These are phyloP conservation scores for Entelurus aequoreus DNA, from an alignment of 2,113 vertebrate species.

Conservation along the genomic window DNA sequence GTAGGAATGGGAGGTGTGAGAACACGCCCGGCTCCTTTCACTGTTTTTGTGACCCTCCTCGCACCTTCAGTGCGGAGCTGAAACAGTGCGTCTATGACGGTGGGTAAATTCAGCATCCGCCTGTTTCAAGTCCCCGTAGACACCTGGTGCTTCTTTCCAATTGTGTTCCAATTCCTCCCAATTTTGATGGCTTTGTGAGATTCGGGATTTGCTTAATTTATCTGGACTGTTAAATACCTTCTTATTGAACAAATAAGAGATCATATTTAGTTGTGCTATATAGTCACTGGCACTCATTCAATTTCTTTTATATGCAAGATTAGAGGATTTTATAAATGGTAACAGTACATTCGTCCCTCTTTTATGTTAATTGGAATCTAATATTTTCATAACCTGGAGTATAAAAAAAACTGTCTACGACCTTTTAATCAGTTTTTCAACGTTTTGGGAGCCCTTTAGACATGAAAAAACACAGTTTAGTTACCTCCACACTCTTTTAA, in stretches of 20 bases:
- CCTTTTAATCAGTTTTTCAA: too few relatives aligned
- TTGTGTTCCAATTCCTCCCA: conserved; percentile 22
- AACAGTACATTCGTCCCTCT: too few relatives aligned
- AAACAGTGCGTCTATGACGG: conserved; percentile 81
- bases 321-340: neutral
- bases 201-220: conserved; percentile 20
- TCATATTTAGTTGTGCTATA: neutral
- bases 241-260: too few relatives aligned
- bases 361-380: too few relatives aligned
- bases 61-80: conserved; percentile 79
- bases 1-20: conserved; percentile 84
- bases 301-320: neutral
- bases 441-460: too few relatives aligned
- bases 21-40: conserved; percentile 86
- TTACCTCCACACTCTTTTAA: too few relatives aligned
- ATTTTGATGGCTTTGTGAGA: conserved; percentile 20
- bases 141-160: conserved; percentile 39
- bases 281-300: too few relatives aligned
- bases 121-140: neutral
- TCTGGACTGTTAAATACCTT: conserved; percentile 3
- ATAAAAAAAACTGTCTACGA: too few relatives aligned
- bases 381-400: too few relatives aligned
- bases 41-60: conserved; percentile 82
- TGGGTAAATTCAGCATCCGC: conserved; percentile 67
- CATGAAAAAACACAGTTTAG: too few relatives aligned